Evolutionary conservation across 2,113 vertebrate genomes (phyloP), one percentile per base, ranked within the genome.

Genomic region (Ophiodon elongatus): DNA sequence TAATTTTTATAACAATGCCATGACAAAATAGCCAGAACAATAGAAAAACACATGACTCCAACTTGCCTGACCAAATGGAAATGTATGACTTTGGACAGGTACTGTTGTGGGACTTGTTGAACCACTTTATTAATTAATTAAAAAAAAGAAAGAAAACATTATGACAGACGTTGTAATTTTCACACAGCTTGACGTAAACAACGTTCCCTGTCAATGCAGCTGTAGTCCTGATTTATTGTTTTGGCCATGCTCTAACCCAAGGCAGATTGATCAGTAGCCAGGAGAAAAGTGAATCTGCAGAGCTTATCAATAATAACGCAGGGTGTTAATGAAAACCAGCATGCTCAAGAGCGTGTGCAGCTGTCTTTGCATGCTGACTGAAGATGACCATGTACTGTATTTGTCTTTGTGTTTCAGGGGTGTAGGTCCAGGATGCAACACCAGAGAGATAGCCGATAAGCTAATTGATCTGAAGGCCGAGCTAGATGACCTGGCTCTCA

Each of bases 381-480:
- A 43, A 29, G 23, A 17, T 52, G 6, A 57, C 25, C 9, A 23
- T 29, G 4, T 67, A 8, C 19, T 50, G 43, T 41, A 1, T 50
- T 54, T 89, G 6, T 65, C 7, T 45, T 47, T 88, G 64, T 87
- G 14, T 84, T 84, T 69, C 90, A 99, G 98, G 87, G 98, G 98
- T 0, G 98, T 99, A 13, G 98, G 98, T 71, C 98, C 98, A 43
- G 98, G 98, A 86, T 99, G 98, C 91, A 99, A 99, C 92, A 99
- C 98, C 0, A 95, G 98, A 47, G 98, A 99, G 88, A 99, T 99
- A 56, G 98, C 98, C 0, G 97, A 99, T 95, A 99, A 99, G 87
- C 94, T 99, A 70, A 99, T 99, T 0, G 98, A 99, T 82, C 96
- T 99, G 91, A 99, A 99, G 95, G 97, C 97, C 7, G 98, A 99